These are phyloP conservation scores for Drosophila niveifrons DNA, from an alignment of 2,888 invertebrate genomes.

Conservation along the genomic window DNA sequence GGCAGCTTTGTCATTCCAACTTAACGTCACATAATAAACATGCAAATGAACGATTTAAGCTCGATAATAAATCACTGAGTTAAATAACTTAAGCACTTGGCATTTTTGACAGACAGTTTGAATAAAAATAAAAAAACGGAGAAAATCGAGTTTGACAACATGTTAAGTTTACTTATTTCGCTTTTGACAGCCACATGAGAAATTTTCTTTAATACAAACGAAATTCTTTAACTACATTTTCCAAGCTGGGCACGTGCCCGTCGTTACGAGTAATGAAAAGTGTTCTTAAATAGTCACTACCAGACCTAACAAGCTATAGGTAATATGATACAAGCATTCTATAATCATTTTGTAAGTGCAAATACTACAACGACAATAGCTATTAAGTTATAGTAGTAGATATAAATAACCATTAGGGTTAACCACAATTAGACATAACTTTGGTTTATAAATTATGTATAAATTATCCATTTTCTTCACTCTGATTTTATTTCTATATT, in stretches of 20 bases:
- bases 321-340: conserved; percentile 12
- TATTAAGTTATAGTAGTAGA: not conserved
- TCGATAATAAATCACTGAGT: not conserved
- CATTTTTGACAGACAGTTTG: conserved; percentile 8
- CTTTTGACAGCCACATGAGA: conserved; percentile 17
- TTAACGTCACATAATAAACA: conserved; percentile 5
- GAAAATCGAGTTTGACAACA: conserved; percentile 27
- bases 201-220: conserved; percentile 1
- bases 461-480: not conserved
- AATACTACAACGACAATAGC: not conserved
- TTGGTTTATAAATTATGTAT: too few relatives aligned
- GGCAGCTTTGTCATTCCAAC: conserved; percentile 1
- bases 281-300: not conserved
- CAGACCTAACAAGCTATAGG: conserved; percentile 1
- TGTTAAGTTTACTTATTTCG: conserved; percentile 9
- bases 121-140: conserved; percentile 19
- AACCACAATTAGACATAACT: too few relatives aligned
- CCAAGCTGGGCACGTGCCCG: conserved; percentile 7
- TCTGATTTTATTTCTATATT: not conserved
- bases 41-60: conserved; percentile 2
- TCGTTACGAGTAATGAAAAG: not conserved
- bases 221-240: not conserved
- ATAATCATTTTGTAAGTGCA: conserved; percentile 5
- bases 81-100: conserved; percentile 5
- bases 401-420: too few relatives aligned